Conservation (phyloP, 2,113 vertebrate species). For the Lophotis ruficrista region DNA sequence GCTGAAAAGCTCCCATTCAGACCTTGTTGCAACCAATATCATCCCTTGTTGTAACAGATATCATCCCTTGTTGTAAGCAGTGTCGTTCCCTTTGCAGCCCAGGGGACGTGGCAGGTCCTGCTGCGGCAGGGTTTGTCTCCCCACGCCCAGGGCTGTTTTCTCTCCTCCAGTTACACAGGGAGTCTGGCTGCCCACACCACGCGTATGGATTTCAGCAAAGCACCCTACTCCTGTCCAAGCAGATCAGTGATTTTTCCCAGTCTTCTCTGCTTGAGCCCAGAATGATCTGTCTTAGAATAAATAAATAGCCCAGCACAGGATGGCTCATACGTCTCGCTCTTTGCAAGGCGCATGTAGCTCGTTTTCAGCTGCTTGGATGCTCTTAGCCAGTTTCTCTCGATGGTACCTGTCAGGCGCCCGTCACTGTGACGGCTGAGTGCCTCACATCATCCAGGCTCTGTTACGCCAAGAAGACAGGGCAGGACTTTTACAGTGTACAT, state of each 20-base stretch:
- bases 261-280: background rate
- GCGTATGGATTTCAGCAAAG: background rate
- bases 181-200: background rate
- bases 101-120: background rate
- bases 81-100: background rate
- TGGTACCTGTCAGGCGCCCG: background rate
- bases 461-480: rapidly evolving
- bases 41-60: no score
- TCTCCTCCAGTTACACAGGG: background rate
- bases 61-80: no score
- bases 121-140: background rate
- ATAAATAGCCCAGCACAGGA: background rate
- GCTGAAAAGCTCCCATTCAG: background rate
- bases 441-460: background rate
- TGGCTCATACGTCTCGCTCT: background rate
- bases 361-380: background rate
- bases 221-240: background rate
- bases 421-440: background rate
- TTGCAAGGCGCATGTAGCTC: background rate
- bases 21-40: background rate
- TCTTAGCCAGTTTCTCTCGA: background rate
- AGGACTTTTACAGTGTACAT: background rate
- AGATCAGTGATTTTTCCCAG: background rate
- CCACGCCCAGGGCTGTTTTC: background rate
- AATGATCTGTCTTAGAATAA: background rate